Evolutionary conservation across 2,888 invertebrate genomes (phyloP), one percentile per base, ranked within the genome.

Genomic region (Hecatera dysodea): DNA sequence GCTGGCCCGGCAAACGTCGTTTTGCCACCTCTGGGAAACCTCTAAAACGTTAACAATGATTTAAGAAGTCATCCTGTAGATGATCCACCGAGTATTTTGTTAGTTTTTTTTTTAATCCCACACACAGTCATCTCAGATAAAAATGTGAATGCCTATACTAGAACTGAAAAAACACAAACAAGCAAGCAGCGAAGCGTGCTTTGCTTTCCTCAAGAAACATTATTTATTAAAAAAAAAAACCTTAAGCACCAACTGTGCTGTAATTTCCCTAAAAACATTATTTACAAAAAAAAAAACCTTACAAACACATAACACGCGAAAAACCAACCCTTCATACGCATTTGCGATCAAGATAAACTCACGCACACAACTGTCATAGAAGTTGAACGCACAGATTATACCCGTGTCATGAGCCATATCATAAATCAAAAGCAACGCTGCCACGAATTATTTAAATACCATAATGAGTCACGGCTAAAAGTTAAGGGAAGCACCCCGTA

Each of bases 391-490:
- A 85, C 87, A 90, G 90, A 91, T 92, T 91, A 92, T 88, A 90
- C 91, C 91, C 90, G 83, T 88, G 90, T 93, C 92, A 93, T 85
- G 89, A 87, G 76, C 86, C 90, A 88, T 92, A 93, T 93, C 92
- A 93, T 94, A 94, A 94, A 94, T 94, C 94, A 94, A 86, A 92
- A 89, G 89, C 86, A 91, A 90, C 83, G 87, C 88, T 72, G 83
- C 82, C 90, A 90, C 92, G 93, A 95, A 95, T 95, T 96, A 96
- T 96, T 96, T 95, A 95, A 96, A 95, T 93, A 91, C 94, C 93
- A 93, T 96, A 96, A 96, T 96, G 95, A 95, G 93, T 93, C 93
- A 92, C 91, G 94, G 89, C 90, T 88, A 92, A 93, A 92, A 91
- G 92, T 93, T 91, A 90, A 90, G 90, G 88, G 90, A 90, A 92